Conservation (phyloP, 2,797 vertebrate species). For the Darevskia mixta region DNA sequence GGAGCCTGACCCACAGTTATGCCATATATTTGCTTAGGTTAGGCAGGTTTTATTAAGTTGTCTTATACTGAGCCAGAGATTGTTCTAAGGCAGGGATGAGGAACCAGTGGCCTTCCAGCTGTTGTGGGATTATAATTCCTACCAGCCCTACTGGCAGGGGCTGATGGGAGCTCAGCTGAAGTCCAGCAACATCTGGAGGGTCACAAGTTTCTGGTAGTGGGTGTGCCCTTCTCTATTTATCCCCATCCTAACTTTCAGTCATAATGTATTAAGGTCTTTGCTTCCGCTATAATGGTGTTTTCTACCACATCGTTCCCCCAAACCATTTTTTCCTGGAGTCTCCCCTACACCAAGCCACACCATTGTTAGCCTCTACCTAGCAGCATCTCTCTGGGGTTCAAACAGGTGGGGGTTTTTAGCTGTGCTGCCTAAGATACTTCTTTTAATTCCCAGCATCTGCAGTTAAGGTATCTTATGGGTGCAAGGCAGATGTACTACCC, state of each 20-base stretch:
- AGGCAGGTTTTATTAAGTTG: neutral
- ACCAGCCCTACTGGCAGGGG: neutral
- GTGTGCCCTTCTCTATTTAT: too few relatives aligned
- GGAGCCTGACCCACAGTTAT: neutral
- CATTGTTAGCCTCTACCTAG: too few relatives aligned
- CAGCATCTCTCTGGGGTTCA: too few relatives aligned
- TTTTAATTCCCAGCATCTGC: too few relatives aligned
- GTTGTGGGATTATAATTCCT: neutral
- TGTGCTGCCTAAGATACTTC: too few relatives aligned
- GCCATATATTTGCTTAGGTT: neutral
- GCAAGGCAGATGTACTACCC: too few relatives aligned
- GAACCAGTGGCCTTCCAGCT: neutral
- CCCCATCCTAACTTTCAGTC: neutral
- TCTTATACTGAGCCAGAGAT: neutral
- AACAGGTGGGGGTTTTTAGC: too few relatives aligned
- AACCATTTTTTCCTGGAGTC: neutral
- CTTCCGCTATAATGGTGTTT: neutral
- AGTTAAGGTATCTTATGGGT: too few relatives aligned
- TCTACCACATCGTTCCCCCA: neutral
- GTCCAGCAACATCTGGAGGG: neutral
- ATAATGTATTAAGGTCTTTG: neutral
- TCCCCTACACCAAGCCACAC: neutral
- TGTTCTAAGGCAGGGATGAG: neutral
- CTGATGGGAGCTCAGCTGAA: neutral
- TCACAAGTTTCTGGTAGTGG: neutral